Percentiles rank a stretch among this genome's conserved stretches.
Evolutionary conservation across 1,140 invertebrate species (phyloP).

Genomic region (Drosophila miranda): DNA sequence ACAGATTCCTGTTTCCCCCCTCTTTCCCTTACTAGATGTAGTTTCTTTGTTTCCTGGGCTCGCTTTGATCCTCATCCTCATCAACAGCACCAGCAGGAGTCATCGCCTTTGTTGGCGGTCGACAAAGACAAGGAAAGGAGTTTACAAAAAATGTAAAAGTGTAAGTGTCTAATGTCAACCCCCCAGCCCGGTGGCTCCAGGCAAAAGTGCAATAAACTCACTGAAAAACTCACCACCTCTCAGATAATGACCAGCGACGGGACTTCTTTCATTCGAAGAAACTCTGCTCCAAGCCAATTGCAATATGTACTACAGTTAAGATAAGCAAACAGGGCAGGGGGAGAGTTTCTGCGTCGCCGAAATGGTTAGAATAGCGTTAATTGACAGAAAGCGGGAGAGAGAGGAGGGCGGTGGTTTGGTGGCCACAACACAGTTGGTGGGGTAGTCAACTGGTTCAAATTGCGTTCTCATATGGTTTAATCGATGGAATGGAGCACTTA

Average conservation of each 20-base stretch:
- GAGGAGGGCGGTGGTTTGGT: not conserved
- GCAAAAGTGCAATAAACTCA: conserved; percentile 76
- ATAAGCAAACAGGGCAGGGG: conserved; percentile 30
- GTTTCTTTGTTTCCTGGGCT: conserved; percentile 54
- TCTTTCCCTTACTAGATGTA: not conserved
- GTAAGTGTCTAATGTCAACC: conserved; percentile 49
- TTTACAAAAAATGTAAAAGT: conserved; percentile 44
- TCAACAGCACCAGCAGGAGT: conserved; percentile 27
- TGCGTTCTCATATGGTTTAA: conserved; percentile 25
- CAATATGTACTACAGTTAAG: conserved; percentile 30
- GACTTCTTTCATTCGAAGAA: conserved; percentile 42
- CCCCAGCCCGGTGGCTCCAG: conserved; percentile 57
- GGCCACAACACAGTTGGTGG: too few relatives aligned
- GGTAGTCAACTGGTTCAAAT: conserved; percentile 37
- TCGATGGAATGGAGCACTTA: conserved; percentile 23
- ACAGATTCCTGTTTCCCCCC: conserved; percentile 30
- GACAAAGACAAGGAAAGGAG: conserved; percentile 10
- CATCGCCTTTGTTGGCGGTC: conserved; percentile 56
- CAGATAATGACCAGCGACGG: conserved; percentile 58
- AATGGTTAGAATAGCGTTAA: conserved; percentile 21
- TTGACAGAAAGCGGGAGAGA: conserved; percentile 1
- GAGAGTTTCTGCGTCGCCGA: conserved; percentile 19
- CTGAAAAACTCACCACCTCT: conserved; percentile 25
- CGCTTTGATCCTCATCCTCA: conserved; percentile 29
- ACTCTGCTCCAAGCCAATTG: conserved; percentile 39